These are phyloP conservation scores for Henicopernis longicauda DNA, from an alignment of 2,113 vertebrate species.

Conservation along the genomic window DNA sequence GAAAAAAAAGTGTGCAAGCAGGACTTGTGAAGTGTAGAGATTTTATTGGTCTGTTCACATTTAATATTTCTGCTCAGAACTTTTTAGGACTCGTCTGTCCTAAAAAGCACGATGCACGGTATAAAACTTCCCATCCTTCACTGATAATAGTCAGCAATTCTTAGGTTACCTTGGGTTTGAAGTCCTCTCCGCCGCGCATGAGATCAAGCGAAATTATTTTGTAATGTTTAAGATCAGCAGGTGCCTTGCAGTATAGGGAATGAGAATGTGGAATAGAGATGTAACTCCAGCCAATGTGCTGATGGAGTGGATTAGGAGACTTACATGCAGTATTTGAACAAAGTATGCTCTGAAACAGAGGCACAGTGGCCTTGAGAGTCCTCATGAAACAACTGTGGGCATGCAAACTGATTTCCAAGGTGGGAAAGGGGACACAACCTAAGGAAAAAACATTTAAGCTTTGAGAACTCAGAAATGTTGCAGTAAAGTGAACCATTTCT, in stretches of 20 bases:
- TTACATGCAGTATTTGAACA: not conserved
- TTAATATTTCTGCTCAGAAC: not conserved
- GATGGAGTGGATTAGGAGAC: not conserved
- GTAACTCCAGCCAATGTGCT: not conserved
- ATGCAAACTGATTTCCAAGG: not conserved
- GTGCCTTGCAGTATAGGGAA: not conserved
- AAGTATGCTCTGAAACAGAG: not conserved
- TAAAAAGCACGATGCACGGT: not conserved
- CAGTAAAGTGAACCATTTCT: not conserved
- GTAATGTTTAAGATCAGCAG: not conserved
- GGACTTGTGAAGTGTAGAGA: not conserved
- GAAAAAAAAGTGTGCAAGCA: not conserved
- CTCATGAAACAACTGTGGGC: not conserved
- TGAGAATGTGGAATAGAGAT: not conserved
- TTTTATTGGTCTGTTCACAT: not conserved
- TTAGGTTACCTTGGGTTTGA: not conserved
- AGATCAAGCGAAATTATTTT: not conserved
- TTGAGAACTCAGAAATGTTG: not conserved
- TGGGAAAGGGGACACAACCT: not conserved
- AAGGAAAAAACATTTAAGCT: not conserved
- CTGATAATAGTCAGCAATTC: not conserved
- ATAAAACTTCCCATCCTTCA: not conserved
- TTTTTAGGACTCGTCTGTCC: not conserved
- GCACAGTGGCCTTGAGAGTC: not conserved
- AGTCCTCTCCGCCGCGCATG: fast-evolving